These are phyloP conservation scores for Leptura quadrifasciata DNA, from an alignment of 2,888 invertebrate genomes.

Conservation along the genomic window DNA sequence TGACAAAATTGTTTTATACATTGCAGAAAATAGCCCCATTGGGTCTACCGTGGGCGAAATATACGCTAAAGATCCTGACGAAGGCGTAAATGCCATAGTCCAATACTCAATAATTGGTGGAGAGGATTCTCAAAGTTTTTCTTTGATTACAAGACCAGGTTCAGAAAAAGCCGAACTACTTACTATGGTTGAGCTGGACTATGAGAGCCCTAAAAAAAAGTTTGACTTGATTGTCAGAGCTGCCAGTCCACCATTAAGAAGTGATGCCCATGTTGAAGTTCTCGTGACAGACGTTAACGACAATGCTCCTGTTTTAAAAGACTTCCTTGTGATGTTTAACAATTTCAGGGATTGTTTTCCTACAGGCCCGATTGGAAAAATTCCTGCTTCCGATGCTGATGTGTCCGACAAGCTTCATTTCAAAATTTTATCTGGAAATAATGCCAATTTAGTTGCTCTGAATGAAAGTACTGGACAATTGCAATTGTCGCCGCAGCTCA, in stretches of 20 bases:
- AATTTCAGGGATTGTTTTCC: conserved; percentile 96
- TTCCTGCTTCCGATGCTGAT: conserved; percentile 96
- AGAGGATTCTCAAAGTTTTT: conserved; percentile 91
- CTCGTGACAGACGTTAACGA: conserved; percentile 96
- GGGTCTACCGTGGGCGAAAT: conserved; percentile 95
- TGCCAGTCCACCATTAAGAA: conserved; percentile 91
- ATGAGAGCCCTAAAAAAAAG: conserved; percentile 93
- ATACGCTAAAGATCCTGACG: conserved; percentile 93
- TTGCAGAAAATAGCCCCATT: conserved; percentile 97
- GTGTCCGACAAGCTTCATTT: conserved; percentile 91
- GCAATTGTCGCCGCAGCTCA: conserved; percentile 91
- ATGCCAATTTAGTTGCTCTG: conserved; percentile 90
- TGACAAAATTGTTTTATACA: conserved; percentile 90
- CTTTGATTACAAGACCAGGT: conserved; percentile 86
- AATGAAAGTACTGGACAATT: conserved; percentile 90
- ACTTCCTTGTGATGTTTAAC: conserved; percentile 94
- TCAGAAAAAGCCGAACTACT: conserved; percentile 91
- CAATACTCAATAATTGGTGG: conserved; percentile 97
- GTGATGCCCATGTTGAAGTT: conserved; percentile 91
- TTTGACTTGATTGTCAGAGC: conserved; percentile 93
- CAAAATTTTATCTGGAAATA: conserved; percentile 92
- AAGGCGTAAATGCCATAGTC: conserved; percentile 92
- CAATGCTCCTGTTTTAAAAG: conserved; percentile 92
- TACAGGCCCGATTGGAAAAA: conserved; percentile 90
- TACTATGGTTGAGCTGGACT: conserved; percentile 94